Percentiles rank a stretch among this genome's conserved stretches.
These are phyloP conservation scores for Ceyx melanurus DNA, from an alignment of 2,113 vertebrate genomes.

Conservation along the genomic window DNA sequence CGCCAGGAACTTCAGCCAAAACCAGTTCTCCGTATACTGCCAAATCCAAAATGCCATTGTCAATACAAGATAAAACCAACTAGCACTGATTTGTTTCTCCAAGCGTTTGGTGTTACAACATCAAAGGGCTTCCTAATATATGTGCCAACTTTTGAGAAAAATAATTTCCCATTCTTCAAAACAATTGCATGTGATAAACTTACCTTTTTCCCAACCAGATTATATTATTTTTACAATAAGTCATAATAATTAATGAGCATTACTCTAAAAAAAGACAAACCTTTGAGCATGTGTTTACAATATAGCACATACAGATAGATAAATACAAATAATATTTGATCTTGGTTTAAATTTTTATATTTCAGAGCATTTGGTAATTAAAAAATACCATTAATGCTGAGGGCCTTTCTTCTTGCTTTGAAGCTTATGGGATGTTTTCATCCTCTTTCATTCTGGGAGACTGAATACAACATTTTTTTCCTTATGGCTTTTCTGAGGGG, in stretches of 20 bases:
- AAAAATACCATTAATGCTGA: background rate
- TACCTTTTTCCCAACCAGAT: background rate
- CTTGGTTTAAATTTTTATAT: background rate
- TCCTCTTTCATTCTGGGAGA: background rate
- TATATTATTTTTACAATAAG: background rate
- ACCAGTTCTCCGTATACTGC: background rate
- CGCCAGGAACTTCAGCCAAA: conserved; percentile 19
- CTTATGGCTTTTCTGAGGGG: background rate
- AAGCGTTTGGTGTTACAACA: background rate
- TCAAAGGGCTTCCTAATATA: background rate
- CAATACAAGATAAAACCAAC: background rate
- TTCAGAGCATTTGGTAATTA: background rate
- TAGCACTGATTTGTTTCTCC: background rate
- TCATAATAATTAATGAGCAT: background rate
- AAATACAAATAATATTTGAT: background rate
- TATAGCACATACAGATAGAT: background rate
- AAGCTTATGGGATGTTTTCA: background rate
- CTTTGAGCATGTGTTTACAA: background rate
- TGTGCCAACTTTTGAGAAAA: background rate
- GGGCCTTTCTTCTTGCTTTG: background rate
- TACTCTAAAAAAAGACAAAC: background rate
- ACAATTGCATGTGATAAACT: background rate
- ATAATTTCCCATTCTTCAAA: background rate
- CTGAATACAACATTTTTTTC: background rate
- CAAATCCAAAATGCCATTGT: conserved; percentile 29